A percentile compares a stretch with the other conserved stretches of the same genome.
Evolutionary conservation across 2,888 invertebrate species (phyloP).

Genomic region (Aspidapion aeneum): DNA sequence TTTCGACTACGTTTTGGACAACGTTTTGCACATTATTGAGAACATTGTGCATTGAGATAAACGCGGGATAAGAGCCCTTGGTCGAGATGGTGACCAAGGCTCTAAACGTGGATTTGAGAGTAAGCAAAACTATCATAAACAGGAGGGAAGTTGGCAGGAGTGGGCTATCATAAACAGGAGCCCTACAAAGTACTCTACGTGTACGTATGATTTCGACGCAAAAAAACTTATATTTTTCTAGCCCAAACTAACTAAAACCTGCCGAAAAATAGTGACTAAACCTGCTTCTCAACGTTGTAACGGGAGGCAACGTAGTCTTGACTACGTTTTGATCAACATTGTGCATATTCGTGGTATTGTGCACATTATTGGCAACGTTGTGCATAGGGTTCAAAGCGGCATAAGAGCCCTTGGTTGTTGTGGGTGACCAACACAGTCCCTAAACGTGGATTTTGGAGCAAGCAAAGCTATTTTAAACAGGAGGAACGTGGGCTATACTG

Average conservation of each 20-base stretch:
- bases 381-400: constrained; percentile 17
- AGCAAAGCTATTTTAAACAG: too few relatives aligned
- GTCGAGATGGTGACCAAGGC: constrained; percentile 47
- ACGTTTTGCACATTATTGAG: too few relatives aligned
- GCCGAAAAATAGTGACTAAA: too few relatives aligned
- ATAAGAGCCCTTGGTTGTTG: constrained; percentile 38
- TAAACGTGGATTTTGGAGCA: constrained; percentile 44
- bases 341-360: too few relatives aligned
- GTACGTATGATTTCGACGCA: too few relatives aligned
- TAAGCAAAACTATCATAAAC: constrained; percentile 48
- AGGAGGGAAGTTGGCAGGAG: constrained; percentile 41
- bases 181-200: too few relatives aligned
- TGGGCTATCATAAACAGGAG: too few relatives aligned
- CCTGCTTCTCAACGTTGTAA: constrained; percentile 47
- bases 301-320: constrained; percentile 42
- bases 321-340: too few relatives aligned
- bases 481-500: too few relatives aligned
- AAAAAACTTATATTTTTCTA: too few relatives aligned
- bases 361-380: constrained; percentile 9
- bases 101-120: constrained; percentile 46
- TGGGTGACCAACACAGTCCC: constrained; percentile 45
- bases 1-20: constrained; percentile 20
- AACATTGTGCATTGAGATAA: too few relatives aligned
- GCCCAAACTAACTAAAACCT: too few relatives aligned
- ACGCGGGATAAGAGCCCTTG: constrained; percentile 20